A percentile compares a stretch with the other conserved stretches of the same genome.
Evolutionary conservation across 2,113 vertebrate species (phyloP).

Genomic region (Phodopus roborovskii): DNA sequence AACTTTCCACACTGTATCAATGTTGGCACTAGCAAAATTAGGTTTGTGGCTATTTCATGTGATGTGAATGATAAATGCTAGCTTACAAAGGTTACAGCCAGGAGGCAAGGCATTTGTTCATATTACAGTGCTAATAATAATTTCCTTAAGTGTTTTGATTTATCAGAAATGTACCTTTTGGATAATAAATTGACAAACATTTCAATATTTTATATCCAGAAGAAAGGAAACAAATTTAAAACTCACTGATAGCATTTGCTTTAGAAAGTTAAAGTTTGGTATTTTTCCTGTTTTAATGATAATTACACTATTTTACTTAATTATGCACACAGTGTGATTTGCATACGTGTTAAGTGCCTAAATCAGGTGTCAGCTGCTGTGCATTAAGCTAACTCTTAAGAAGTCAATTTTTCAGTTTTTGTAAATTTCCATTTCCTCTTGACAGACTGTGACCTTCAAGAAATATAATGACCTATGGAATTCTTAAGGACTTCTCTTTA

Average conservation of each 20-base stretch:
- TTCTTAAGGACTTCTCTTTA: background rate
- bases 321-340: slow-evolving; percentile 62
- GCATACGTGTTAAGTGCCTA: slow-evolving; percentile 45
- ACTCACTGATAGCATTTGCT: slow-evolving; percentile 58
- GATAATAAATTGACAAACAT: slow-evolving; percentile 86
- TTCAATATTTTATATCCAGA: slow-evolving; percentile 81
- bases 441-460: slow-evolving; percentile 9
- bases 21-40: slow-evolving; percentile 85
- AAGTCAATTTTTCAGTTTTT: background rate
- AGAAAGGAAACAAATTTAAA: slow-evolving; percentile 80
- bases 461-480: background rate
- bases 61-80: slow-evolving; percentile 87
- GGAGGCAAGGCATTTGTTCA: slow-evolving; percentile 88
- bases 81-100: slow-evolving; percentile 90
- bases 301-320: slow-evolving; percentile 74
- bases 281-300: slow-evolving; percentile 77
- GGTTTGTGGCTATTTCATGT: slow-evolving; percentile 87
- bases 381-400: background rate
- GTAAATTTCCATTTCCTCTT: slow-evolving; percentile 49
- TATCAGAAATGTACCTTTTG: slow-evolving; percentile 85
- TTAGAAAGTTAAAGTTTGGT: slow-evolving; percentile 75
- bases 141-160: slow-evolving; percentile 83
- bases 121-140: slow-evolving; percentile 85
- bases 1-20: slow-evolving; percentile 85
- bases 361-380: slow-evolving; percentile 55